Evolutionary conservation across 1,140 invertebrate species (phyloP), one percentile per base, ranked within the genome.

Genomic region (Thaumatotibia leucotreta): DNA sequence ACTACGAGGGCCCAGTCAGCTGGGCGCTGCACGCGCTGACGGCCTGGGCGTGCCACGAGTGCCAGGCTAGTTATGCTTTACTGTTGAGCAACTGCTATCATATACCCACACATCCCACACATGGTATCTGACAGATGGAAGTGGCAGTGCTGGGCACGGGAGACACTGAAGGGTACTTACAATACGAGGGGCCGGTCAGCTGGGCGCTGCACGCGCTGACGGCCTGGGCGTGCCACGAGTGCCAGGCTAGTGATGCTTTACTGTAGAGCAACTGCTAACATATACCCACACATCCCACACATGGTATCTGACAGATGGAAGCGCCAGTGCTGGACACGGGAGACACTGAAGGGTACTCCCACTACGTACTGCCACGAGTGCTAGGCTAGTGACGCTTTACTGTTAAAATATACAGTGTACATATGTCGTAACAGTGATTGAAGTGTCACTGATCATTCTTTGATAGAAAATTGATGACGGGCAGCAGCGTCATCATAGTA

Each of bases 291-390:
- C n/a, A 39, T 39, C n/a, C 3, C 29, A 29, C 8, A 17, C 9
- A 20, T 54, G 64, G 14, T 61, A 45, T 20, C 63, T 22, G 33
- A 39, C 63, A 90, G 88, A 68, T 86, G 17, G 75, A 71, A 20
- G 88, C 77, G 8, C 75, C 79, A 4, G 58, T 91, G 0, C 8
- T 91, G 31, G 84, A 86, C 35, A 89, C 86, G 0, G 86, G 84
- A 0, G 77, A 84, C 23, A 91, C 86, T 0, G 54, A 76, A 8
- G 88, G 87, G n/a, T 79, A 91, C 49, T 63, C 82, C 2, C 65
- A 83, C 4, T 77, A 87, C 64, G 88, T 88, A 35, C n/a, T 89
- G 88, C 52, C 80, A 76, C 1, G 84, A 85, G 27, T 91, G 88
- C 62, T 71, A 74, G n/a, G 39, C n/a, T 20, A 45, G 4, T 45